Base-by-base conservation (phyloP, 2,888 invertebrate genomes). In the Galeruca laticollis region DNA sequence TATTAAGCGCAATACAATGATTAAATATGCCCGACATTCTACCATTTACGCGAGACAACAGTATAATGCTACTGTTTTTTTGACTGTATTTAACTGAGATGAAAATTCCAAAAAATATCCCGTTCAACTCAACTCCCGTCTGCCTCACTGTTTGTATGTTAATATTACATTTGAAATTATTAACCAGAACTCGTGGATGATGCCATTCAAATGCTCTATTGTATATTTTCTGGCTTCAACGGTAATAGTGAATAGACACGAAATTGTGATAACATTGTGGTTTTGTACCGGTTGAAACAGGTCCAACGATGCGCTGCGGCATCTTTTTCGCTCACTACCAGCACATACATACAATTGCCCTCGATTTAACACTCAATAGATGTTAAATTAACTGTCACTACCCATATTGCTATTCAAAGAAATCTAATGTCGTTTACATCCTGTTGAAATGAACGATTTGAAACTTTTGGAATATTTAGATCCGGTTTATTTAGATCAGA, bases 101-200 rank as follows among this genome's bases (percentile, higher is more conserved):
- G 21, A 54, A 26, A 31, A 31, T n/a, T 5, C 13, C 2, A n/a
- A 54, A 54, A 31, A 54, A 10, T 2, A 0, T 51, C 21, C 21
- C 21, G 5, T 21, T 21, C 2, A 13, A 13, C 18, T 4, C 21
- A 51, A 20, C 26, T 10, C 0, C 26, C 5, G n/a, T 15, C 33
- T 31, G 15, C 20, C 33, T 9, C 35, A 57, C 35, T 57, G 56
- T 18, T 33, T 74, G 68, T 65, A 74, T 69, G 75, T 75, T 75
- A 75, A 76, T 75, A 73, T 72, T 69, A 70, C 70, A 54, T 62
- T 60, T 71, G 70, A 73, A 73, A 73, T 73, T 76, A 73, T 75
- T 76, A 76, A 76, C 73, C 74, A 70, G 73, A 47, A 73, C 56
- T 35, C 15, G 56, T 35, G 56, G 56, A 57, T 57, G 56, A 57